Evolutionary conservation across 2,113 vertebrate genomes (phyloP), one percentile per base, ranked within the genome.

Genomic region (Pygoscelis adeliae): DNA sequence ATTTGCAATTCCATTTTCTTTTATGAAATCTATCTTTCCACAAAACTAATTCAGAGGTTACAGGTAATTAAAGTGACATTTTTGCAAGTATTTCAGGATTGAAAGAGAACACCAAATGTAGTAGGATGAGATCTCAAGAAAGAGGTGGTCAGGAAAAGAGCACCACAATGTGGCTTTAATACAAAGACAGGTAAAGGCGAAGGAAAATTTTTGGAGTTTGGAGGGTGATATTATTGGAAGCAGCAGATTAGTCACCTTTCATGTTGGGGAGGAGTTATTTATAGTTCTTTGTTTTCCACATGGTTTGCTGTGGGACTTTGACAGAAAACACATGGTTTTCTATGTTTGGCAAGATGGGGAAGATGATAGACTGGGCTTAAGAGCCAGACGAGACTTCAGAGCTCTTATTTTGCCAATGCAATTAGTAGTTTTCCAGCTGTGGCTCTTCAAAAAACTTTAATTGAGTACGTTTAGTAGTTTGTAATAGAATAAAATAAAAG

Each of bases 221-320:
- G 55, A 36, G 18, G 13, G n/a, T 2, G 7, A 47, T 87, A 81
- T 82, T 87, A 83, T 88, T 94, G 67, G 67, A 94, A 84, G 66
- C 59, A 50, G 34, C 44, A 79, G 56, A 85, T 93, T 87, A 96
- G 81, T 93, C 84, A 87, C 46, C 50, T 94, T 91, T 85, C 66
- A 34, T 87, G 36, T 62, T 76, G 70, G n/a, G 78, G 65, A 94
- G 83, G 42, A 89, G 30, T 58, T 97, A 96, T 93, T 97, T 89
- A 89, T 85, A 97, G 81, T 36, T 69, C 42, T 65, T 84, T 91
- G 77, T 92, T 97, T 97, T 95, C 93, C 95, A 94, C 87, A 46
- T 70, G 49, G 70, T 89, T 94, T 93, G 62, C 58, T 94, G 66
- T 83, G 49, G 81, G 70, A 83, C 61, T 93, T 89, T 69, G 91